Conservation (phyloP, 2,797 vertebrate genomes). For the Cossypha niveicapilla region DNA sequence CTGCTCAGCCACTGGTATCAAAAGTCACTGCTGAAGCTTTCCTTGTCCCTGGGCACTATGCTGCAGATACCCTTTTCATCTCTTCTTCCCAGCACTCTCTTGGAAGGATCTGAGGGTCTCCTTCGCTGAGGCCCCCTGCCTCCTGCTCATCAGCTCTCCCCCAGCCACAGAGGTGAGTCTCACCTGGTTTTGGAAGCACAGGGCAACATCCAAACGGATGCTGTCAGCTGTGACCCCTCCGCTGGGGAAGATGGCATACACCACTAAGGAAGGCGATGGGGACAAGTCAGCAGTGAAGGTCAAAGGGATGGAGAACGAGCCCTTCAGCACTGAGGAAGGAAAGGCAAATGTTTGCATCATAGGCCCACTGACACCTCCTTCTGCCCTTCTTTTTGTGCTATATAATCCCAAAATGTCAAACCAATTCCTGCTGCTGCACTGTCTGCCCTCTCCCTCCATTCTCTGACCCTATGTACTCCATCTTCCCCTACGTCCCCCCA, state of each 20-base stretch:
- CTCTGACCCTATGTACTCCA: background rate
- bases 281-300: slow-evolving; percentile 60
- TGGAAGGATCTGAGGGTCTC: background rate
- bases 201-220: slow-evolving; percentile 42
- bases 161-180: background rate
- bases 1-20: background rate
- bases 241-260: slow-evolving; percentile 41
- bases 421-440: background rate
- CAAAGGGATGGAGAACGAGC: slow-evolving; percentile 60
- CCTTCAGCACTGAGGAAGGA: slow-evolving; percentile 50
- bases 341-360: background rate
- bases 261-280: slow-evolving; percentile 56
- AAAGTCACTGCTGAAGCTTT: background rate
- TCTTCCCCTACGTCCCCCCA: background rate
- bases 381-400: background rate
- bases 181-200: slow-evolving; percentile 73
- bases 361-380: fast-evolving
- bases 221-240: slow-evolving; percentile 65
- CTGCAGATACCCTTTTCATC: background rate
- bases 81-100: too few species aligned
- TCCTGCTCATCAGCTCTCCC: background rate
- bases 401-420: background rate
- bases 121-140: background rate
- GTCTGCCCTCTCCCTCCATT: background rate
- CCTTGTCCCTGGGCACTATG: background rate